Evolutionary conservation across 2,888 invertebrate genomes (phyloP).

Genomic region (Uropetala carovei): DNA sequence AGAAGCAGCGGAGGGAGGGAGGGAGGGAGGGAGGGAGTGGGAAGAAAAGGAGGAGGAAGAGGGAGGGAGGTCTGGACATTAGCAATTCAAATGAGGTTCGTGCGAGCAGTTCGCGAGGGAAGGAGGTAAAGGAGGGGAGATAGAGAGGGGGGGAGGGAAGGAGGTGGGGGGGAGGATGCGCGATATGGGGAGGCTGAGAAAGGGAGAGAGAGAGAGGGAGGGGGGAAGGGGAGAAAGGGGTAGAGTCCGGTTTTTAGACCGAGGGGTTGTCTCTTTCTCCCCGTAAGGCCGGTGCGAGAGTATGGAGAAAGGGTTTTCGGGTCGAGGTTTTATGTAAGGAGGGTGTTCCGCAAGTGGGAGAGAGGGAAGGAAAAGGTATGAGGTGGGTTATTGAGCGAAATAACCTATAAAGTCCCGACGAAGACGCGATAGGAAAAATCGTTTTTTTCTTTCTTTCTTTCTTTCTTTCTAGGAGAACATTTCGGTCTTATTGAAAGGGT

Average conservation of each 20-base stretch:
- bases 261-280: slow-evolving; percentile 8
- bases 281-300: not conserved
- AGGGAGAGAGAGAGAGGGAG: not conserved
- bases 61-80: slow-evolving; percentile 44
- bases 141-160: too few species aligned
- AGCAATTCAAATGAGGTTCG: slow-evolving; percentile 62
- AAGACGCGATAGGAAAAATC: not conserved
- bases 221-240: not conserved
- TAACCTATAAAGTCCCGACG: slow-evolving; percentile 2
- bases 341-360: slow-evolving; percentile 8
- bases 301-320: slow-evolving; percentile 30
- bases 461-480: too few species aligned
- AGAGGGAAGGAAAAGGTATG: not conserved
- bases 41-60: not conserved
- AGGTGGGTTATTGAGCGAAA: slow-evolving; percentile 38
- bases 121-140: not conserved
- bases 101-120: slow-evolving; percentile 45
- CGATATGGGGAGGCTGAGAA: not conserved
- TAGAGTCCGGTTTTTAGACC: slow-evolving; percentile 44
- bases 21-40: not conserved
- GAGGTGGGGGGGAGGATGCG: not conserved
- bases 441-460: too few species aligned
- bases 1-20: not conserved
- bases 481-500: not conserved
- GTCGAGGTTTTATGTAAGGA: slow-evolving; percentile 31